These are phyloP conservation scores for Leptosomus discolor DNA, from an alignment of 2,113 vertebrate species.

Conservation along the genomic window DNA sequence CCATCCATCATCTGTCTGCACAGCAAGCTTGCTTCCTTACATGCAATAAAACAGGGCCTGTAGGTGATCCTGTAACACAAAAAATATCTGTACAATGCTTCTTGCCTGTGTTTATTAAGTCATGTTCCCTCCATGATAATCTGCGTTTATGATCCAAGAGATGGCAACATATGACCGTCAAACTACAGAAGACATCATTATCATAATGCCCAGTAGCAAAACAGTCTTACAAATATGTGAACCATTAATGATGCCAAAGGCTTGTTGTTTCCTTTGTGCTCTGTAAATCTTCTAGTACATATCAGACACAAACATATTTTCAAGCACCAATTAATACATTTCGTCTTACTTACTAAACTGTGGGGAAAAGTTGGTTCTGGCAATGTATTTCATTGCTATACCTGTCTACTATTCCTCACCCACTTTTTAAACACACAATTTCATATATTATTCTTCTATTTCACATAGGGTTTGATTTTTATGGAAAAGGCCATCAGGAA, in stretches of 20 bases:
- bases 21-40: neutral
- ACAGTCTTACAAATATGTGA: neutral
- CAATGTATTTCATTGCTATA: neutral
- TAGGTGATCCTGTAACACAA: neutral
- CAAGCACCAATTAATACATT: neutral
- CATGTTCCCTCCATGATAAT: neutral
- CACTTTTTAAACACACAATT: neutral
- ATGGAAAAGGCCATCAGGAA: neutral
- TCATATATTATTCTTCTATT: neutral
- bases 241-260: neutral
- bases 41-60: neutral
- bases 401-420: neutral
- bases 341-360: neutral
- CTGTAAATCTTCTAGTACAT: neutral
- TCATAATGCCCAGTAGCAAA: neutral
- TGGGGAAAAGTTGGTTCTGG: neutral
- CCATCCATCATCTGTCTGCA: neutral
- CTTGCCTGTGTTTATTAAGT: neutral
- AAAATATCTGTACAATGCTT: neutral
- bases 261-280: neutral
- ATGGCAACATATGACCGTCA: neutral
- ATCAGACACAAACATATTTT: neutral
- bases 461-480: neutral
- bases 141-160: neutral
- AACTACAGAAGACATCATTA: neutral